Conservation (phyloP, 2,113 vertebrate genomes). For the Tiliqua scincoides region DNA sequence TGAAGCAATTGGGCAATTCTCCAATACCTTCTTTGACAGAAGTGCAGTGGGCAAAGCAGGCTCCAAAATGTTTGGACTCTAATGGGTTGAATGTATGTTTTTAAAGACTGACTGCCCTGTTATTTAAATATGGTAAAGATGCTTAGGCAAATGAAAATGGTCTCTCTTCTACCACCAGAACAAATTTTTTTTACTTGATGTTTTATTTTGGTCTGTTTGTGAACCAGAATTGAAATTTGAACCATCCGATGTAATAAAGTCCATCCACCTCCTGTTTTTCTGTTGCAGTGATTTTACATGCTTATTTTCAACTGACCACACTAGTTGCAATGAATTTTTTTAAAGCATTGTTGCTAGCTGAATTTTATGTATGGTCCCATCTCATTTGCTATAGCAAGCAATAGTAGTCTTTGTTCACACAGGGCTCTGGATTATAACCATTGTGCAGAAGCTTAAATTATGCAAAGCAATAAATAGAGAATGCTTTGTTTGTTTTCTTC, state of each 20-base stretch:
- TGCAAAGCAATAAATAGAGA: neutral
- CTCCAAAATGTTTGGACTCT: conserved; percentile 44
- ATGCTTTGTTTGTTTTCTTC: neutral
- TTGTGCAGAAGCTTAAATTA: neutral
- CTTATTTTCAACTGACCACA: neutral
- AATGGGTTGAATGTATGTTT: conserved; percentile 53
- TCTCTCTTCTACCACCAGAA: conserved; percentile 20
- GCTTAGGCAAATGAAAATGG: conserved; percentile 47
- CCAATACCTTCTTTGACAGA: conserved; percentile 26
- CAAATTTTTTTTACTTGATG: conserved; percentile 1
- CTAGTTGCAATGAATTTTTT: neutral
- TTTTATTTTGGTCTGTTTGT: conserved; percentile 16
- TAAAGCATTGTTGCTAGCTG: neutral
- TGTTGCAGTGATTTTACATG: neutral
- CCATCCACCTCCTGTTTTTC: neutral
- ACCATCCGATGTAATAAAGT: conserved; percentile 24
- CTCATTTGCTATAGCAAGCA: neutral
- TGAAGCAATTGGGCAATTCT: conserved; percentile 43
- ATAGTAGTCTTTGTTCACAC: neutral
- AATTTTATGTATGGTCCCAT: neutral
- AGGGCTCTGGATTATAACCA: neutral
- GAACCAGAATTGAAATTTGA: conserved; percentile 18
- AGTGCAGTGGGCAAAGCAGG: conserved; percentile 61
- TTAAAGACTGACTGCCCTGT: conserved; percentile 54
- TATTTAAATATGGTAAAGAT: conserved; percentile 52